Conservation (phyloP, 1,140 invertebrate genomes). For the Thalassaphorura encarpata region DNA sequence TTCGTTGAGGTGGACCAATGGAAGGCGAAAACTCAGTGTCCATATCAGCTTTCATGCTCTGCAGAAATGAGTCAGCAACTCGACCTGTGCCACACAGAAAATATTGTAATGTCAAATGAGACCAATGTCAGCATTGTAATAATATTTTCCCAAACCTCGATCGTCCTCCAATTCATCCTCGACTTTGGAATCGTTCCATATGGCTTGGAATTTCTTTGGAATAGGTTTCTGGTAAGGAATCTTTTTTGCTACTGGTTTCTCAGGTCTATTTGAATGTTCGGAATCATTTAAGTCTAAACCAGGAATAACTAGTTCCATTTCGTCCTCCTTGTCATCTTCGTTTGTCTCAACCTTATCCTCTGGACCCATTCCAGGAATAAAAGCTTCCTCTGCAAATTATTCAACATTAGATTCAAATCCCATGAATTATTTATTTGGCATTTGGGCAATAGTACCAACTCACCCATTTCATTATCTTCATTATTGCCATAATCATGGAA, state of each 20-base stretch:
- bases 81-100: not conserved
- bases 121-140: not conserved
- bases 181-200: constrained; percentile 74
- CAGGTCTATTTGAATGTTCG: constrained; percentile 57
- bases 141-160: constrained; percentile 16
- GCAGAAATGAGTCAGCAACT: not conserved
- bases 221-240: constrained; percentile 91
- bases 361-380: constrained; percentile 90
- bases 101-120: not conserved
- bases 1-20: not conserved
- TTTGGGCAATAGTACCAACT: not conserved
- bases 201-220: constrained; percentile 87
- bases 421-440: not conserved
- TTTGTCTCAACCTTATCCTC: constrained; percentile 73
- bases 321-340: constrained; percentile 34
- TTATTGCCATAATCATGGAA: constrained; percentile 40
- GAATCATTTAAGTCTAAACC: constrained; percentile 59
- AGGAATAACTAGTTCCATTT: constrained; percentile 53
- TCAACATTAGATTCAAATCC: not conserved
- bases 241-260: constrained; percentile 55
- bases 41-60: not conserved
- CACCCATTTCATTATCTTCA: constrained; percentile 61
- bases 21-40: not conserved
- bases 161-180: constrained; percentile 30
- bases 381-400: constrained; percentile 52